Percentiles rank a stretch among this genome's conserved stretches.
Conservation (phyloP, 2,888 invertebrate species). For the Ichneumoninae sp. region DNA sequence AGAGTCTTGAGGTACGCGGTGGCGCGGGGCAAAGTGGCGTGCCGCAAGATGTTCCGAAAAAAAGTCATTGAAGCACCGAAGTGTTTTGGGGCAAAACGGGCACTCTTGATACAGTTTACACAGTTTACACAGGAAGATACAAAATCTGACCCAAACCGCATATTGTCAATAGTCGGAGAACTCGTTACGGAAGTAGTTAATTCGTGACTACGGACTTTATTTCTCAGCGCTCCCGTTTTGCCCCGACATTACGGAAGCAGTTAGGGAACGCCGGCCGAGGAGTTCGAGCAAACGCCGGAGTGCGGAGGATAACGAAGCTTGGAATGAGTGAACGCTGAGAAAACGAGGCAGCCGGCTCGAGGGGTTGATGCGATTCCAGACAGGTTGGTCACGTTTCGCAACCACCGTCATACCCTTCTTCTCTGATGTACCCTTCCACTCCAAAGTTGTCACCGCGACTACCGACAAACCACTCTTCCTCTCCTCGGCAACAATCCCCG, state of each 20-base stretch:
- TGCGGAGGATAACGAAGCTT: slow-evolving; percentile 48
- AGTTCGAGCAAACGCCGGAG: slow-evolving; percentile 45
- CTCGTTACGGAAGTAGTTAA: not conserved
- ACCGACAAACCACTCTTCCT: slow-evolving; percentile 69
- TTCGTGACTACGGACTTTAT: not conserved
- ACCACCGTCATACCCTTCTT: slow-evolving; percentile 44
- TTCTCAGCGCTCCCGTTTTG: not conserved
- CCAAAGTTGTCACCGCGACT: slow-evolving; percentile 74
- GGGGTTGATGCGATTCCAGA: slow-evolving; percentile 75
- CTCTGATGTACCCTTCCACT: slow-evolving; percentile 50
- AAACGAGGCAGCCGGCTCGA: slow-evolving; percentile 65
- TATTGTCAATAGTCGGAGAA: not conserved
- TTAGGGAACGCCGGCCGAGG: slow-evolving; percentile 29
- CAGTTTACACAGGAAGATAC: not conserved
- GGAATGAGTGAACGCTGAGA: slow-evolving; percentile 61
- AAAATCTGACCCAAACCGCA: not conserved
- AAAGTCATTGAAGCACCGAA: not conserved
- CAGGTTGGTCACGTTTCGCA: slow-evolving; percentile 76
- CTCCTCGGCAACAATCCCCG: slow-evolving; percentile 49
- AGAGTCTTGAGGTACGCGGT: not conserved
- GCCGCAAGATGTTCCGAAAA: not conserved
- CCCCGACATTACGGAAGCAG: not conserved
- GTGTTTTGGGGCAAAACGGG: not conserved
- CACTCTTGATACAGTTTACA: not conserved
- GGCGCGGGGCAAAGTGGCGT: not conserved